phyloP scores from a whole-genome alignment of 2,113 vertebrate species.

The Rafetus swinhoei region DNA sequence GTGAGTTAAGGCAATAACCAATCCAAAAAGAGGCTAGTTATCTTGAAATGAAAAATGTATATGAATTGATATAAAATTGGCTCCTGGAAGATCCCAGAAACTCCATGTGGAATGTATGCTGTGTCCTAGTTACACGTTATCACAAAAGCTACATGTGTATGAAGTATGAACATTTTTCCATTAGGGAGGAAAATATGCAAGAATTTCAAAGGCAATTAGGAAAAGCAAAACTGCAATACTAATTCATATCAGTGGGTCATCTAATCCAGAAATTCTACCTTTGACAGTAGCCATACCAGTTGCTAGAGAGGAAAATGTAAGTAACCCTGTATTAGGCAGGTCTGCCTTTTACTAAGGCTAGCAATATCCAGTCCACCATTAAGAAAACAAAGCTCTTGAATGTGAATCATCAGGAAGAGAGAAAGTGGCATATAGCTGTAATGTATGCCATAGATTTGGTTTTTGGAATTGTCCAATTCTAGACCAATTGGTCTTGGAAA shows the following conservation, averaged over 20 bases:
- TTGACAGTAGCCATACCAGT: not conserved
- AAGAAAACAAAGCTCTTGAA: not conserved
- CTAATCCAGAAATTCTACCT: not conserved
- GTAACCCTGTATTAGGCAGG: not conserved
- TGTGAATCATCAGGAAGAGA: not conserved
- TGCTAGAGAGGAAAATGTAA: not conserved
- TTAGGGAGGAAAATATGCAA: not conserved
- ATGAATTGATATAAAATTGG: not conserved
- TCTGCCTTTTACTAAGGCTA: not conserved
- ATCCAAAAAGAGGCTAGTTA: not conserved
- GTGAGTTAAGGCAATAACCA: not conserved
- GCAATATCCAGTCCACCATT: not conserved
- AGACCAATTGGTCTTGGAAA: not conserved
- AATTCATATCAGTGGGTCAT: not conserved
- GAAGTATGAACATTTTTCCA: not conserved
- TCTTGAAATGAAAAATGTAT: not conserved
- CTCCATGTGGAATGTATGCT: not conserved
- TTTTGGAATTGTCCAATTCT: not conserved
- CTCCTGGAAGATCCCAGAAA: not conserved
- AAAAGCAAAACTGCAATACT: not conserved
- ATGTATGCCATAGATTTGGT: not conserved
- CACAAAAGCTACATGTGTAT: not conserved
- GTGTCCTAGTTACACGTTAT: not conserved
- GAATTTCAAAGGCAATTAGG: not conserved
- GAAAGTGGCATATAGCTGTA: not conserved